phyloP scores from a whole-genome alignment of 2,113 vertebrate genomes.

The Poeciliopsis occidentalis region DNA sequence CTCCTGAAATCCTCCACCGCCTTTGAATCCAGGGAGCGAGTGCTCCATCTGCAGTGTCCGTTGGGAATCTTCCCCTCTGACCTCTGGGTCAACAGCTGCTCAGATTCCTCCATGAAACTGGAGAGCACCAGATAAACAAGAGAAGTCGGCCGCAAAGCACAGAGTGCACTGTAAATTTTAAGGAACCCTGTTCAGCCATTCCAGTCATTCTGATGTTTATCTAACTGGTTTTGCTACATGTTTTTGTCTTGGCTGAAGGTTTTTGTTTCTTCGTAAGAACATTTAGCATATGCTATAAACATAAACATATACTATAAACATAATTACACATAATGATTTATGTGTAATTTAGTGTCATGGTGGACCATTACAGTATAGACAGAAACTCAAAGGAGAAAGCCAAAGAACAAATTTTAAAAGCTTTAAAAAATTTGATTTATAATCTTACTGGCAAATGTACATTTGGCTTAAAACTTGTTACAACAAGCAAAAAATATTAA shows the following conservation, averaged over 20 bases:
- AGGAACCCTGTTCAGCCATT: constrained; percentile 32
- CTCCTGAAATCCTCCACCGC: constrained; percentile 87
- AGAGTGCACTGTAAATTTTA: background rate
- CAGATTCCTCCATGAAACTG: constrained; percentile 60
- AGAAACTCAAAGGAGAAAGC: background rate
- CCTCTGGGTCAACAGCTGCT: constrained; percentile 23
- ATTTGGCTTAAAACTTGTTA: background rate
- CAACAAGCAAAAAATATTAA: background rate
- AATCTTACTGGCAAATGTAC: background rate
- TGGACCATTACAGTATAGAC: background rate
- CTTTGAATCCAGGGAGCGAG: constrained; percentile 62
- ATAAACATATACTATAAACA: background rate
- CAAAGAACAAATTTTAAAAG: background rate
- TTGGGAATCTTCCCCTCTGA: constrained; percentile 21
- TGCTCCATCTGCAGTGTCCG: constrained; percentile 40
- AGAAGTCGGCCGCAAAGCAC: background rate
- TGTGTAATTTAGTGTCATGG: background rate
- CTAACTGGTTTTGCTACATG: constrained; percentile 68
- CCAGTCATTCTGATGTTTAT: constrained; percentile 72
- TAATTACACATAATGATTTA: background rate
- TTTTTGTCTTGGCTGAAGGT: background rate
- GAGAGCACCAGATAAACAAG: background rate
- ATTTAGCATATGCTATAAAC: background rate
- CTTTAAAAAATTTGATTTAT: background rate
- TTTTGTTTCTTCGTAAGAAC: background rate